Evolutionary conservation across 2,888 invertebrate genomes (phyloP).

Genomic region (Aporophyla nigra): DNA sequence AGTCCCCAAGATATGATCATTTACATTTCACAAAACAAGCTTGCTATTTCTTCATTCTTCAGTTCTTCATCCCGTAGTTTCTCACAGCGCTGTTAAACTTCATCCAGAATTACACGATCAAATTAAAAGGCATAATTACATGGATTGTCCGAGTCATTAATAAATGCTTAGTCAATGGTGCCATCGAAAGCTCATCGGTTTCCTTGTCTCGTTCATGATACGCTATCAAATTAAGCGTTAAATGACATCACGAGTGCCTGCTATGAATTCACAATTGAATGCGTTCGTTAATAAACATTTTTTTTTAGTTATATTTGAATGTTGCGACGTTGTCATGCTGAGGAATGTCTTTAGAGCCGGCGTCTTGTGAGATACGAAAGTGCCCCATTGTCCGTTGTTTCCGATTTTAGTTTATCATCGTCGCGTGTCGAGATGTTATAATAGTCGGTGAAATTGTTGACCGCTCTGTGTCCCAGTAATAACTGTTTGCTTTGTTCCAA

Average conservation of each 20-base stretch:
- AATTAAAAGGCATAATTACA: constrained; percentile 46
- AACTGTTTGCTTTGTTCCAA: constrained; percentile 48
- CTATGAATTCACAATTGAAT: constrained; percentile 84
- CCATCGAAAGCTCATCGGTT: constrained; percentile 70
- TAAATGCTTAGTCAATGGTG: constrained; percentile 67
- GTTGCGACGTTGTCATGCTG: constrained; percentile 73
- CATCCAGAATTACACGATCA: constrained; percentile 22
- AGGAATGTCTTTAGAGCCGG: constrained; percentile 79
- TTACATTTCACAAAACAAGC: constrained; percentile 72
- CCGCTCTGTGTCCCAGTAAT: constrained; percentile 46
- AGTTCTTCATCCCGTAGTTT: constrained; percentile 55
- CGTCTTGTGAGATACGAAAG: constrained; percentile 77
- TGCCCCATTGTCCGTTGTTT: constrained; percentile 82
- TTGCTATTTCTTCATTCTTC: constrained; percentile 74
- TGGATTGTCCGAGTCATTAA: constrained; percentile 54
- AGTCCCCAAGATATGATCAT: constrained; percentile 77
- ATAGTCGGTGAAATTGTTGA: constrained; percentile 63
- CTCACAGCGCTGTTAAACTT: constrained; percentile 37
- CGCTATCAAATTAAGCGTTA: constrained; percentile 80
- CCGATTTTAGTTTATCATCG: constrained; percentile 79
- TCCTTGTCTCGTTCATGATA: constrained; percentile 73
- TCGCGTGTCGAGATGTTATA: constrained; percentile 69
- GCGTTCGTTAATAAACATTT: constrained; percentile 83
- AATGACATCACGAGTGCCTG: constrained; percentile 82
- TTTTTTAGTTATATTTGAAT: constrained; percentile 76